These are phyloP conservation scores for Mesochorus sp. DNA, from an alignment of 2,888 invertebrate genomes.

Conservation along the genomic window DNA sequence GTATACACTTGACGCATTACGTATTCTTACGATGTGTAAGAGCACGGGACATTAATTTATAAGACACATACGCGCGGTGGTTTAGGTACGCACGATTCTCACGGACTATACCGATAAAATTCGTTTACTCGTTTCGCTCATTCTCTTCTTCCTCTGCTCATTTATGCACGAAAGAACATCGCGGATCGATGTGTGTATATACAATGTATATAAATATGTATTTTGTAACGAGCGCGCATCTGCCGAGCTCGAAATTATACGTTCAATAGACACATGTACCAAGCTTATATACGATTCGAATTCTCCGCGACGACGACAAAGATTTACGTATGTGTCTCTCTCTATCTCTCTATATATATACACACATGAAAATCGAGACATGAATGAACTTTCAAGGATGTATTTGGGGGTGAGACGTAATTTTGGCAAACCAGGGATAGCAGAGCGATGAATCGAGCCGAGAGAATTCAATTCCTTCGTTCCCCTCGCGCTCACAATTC, in stretches of 20 bases:
- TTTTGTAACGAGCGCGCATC: conserved; percentile 1
- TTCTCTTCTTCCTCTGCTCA: not conserved
- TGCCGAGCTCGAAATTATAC: not conserved
- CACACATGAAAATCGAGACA: conserved; percentile 49
- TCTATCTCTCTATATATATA: too few relatives aligned
- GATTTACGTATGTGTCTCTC: conserved; percentile 10
- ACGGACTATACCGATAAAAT: not conserved
- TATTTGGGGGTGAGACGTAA: conserved; percentile 28
- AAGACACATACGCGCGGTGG: conserved; percentile 14
- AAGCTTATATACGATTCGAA: not conserved
- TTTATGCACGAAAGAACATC: not conserved
- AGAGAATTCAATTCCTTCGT: conserved; percentile 1
- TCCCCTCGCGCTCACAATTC: conserved; percentile 13
- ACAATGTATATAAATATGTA: too few relatives aligned
- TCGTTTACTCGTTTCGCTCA: not conserved
- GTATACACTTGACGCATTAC: conserved; percentile 64
- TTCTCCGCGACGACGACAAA: not conserved
- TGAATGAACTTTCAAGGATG: conserved; percentile 61
- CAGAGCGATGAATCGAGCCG: conserved; percentile 48
- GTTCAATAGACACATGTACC: not conserved
- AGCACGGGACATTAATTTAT: conserved; percentile 33
- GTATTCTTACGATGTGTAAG: conserved; percentile 62
- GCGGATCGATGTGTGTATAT: conserved; percentile 11
- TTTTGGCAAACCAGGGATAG: conserved; percentile 55
- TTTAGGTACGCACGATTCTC: conserved; percentile 21